These are phyloP conservation scores for Macaca nemestrina DNA, from an alignment of 2,113 vertebrate species.

Conservation along the genomic window DNA sequence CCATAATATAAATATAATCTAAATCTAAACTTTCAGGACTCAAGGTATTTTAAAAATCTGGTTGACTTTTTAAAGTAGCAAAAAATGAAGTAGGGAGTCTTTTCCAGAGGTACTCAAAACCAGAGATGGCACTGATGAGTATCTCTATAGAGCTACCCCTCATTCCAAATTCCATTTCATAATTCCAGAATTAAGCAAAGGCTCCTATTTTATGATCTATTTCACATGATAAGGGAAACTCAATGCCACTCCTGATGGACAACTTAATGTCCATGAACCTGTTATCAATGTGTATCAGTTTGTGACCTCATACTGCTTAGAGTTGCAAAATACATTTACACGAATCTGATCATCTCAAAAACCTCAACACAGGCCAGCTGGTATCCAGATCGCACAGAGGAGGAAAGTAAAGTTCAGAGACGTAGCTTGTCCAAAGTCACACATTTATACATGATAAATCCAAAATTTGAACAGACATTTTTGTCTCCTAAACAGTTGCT, in stretches of 20 bases:
- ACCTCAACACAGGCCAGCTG: not conserved
- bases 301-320: not conserved
- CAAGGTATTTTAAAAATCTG: slow-evolving; percentile 77
- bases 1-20: slow-evolving; percentile 75
- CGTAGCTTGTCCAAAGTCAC: not conserved
- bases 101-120: slow-evolving; percentile 32
- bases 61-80: slow-evolving; percentile 47
- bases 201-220: not conserved
- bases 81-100: not conserved
- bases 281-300: not conserved
- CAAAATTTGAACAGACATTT: not conserved
- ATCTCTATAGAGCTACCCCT: not conserved
- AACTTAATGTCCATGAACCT: not conserved
- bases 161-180: not conserved
- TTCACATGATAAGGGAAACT: not conserved
- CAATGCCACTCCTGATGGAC: not conserved
- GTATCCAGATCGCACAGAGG: not conserved
- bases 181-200: not conserved
- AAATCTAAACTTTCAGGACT: slow-evolving; percentile 71
- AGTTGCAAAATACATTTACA: not conserved
- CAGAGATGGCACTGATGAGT: not conserved
- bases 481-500: not conserved
- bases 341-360: not conserved
- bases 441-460: not conserved
- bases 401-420: not conserved